Evolutionary conservation across 2,888 invertebrate genomes (phyloP), one percentile per base, ranked within the genome.

Genomic region (Tachina fera): DNA sequence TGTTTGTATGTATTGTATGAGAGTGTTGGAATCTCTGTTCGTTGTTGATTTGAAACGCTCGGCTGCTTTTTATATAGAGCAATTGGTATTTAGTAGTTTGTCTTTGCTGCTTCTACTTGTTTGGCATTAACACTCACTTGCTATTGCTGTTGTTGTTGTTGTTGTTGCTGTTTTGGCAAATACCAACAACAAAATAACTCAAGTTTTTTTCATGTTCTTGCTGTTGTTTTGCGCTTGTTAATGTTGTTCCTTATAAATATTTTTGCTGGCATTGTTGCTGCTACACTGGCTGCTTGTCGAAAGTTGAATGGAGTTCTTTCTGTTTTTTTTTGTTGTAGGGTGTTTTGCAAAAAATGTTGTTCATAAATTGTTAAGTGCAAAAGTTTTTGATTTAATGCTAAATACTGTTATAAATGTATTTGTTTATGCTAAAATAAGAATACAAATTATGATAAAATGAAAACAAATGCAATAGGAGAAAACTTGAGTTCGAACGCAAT

Each of bases 371-470:
- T 76, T 65, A 82, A 81, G 74, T 82, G 82, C 77, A 61, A 76
- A 87, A 85, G 63, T 87, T 87, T 87, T 82, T 87, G 84, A 87
- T 87, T 87, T 85, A 87, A 84, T 85, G 85, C 82, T 76, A 79
- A 84, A 84, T 83, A 67, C 76, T 83, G 71, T 71, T 76, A 71
- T 80, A 78, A 70, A 80, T 76, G 83, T 78, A 77, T 83, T 74
- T 75, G 79, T 84, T 70, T 82, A 76, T 82, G 75, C 56, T 75
- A 19, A 85, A 82, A 60, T 68, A 67, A 31, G 51, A 75, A 68
- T 75, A 58, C 51, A 80, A 70, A 72, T 71, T 56, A 65, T 71
- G 70, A 81, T 74, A 51, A 51, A 68, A 43, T 19, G 43, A 74
- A 63, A 63, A 47, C 63, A 61, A 51, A 68, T 9, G 51, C 56